Evolutionary conservation across 1,140 invertebrate genomes (phyloP).

Genomic region (Drosophila grimshawi): DNA sequence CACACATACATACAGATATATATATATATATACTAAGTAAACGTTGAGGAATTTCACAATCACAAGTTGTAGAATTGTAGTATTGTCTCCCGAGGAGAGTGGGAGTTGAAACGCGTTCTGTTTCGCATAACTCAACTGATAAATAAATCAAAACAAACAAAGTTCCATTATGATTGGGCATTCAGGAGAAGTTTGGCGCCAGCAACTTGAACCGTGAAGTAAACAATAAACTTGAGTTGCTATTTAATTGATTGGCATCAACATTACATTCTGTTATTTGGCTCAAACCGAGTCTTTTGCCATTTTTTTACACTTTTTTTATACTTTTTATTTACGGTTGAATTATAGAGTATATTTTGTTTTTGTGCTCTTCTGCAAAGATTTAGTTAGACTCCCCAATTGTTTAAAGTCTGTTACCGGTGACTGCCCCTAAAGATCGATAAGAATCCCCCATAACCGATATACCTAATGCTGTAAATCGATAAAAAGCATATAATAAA

Average conservation of each 20-base stretch:
- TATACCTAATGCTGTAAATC: too few relatives aligned
- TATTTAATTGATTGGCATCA: background rate
- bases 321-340: too few relatives aligned
- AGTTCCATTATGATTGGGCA: background rate
- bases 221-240: background rate
- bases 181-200: slow-evolving; percentile 35
- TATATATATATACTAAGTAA: slow-evolving; percentile 8
- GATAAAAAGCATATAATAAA: too few relatives aligned
- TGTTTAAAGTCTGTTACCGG: too few relatives aligned
- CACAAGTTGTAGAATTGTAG: slow-evolving; percentile 16
- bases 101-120: background rate
- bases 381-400: too few relatives aligned
- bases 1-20: background rate
- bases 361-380: too few relatives aligned
- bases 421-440: too few relatives aligned
- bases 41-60: slow-evolving; percentile 53
- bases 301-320: too few relatives aligned
- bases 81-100: background rate
- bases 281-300: too few relatives aligned
- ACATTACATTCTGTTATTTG: background rate
- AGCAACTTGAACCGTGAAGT: background rate
- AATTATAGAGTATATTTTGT: too few relatives aligned
- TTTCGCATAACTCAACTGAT: slow-evolving; percentile 47
- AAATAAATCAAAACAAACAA: slow-evolving; percentile 40
- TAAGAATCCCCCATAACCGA: too few relatives aligned